Evolutionary conservation across 1,140 invertebrate species (phyloP).

Genomic region (Calephelis virginiensis): DNA sequence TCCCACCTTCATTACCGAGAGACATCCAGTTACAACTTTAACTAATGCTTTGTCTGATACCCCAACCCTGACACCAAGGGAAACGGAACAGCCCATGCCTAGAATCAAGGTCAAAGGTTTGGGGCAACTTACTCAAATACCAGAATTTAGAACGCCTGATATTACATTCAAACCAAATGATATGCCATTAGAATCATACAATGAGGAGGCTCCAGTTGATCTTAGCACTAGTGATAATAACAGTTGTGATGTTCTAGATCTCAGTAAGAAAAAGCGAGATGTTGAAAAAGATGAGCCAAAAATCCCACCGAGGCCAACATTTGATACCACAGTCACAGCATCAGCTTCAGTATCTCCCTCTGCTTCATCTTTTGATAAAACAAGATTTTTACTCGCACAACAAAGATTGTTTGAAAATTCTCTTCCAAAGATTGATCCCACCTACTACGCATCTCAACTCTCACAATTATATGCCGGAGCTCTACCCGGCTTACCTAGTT

Average conservation of each 20-base stretch:
- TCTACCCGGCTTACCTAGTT: constrained; percentile 69
- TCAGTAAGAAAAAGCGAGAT: constrained; percentile 87
- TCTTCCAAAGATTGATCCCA: constrained; percentile 78
- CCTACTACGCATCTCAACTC: constrained; percentile 78
- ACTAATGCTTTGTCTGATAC: constrained; percentile 49
- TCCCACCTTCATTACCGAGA: constrained; percentile 59
- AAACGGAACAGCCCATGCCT: constrained; percentile 55
- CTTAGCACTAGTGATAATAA: constrained; percentile 81
- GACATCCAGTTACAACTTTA: constrained; percentile 59
- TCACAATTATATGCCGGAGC: constrained; percentile 78
- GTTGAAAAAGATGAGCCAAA: constrained; percentile 69
- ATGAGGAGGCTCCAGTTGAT: constrained; percentile 84
- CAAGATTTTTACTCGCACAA: constrained; percentile 79
- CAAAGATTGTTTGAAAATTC: constrained; percentile 80
- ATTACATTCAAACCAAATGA: constrained; percentile 60
- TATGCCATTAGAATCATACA: constrained; percentile 53
- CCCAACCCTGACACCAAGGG: constrained; percentile 49
- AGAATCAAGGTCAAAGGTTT: constrained; percentile 83
- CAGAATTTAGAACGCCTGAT: constrained; percentile 65
- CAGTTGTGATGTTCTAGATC: constrained; percentile 87
- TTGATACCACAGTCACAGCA: constrained; percentile 52
- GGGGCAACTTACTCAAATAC: constrained; percentile 80
- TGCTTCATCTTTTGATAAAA: constrained; percentile 67
- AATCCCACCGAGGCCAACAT: constrained; percentile 55
- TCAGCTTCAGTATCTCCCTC: constrained; percentile 45